Evolutionary conservation across 1,140 invertebrate genomes (phyloP).

Genomic region (Thaumetopoea pityocampa): DNA sequence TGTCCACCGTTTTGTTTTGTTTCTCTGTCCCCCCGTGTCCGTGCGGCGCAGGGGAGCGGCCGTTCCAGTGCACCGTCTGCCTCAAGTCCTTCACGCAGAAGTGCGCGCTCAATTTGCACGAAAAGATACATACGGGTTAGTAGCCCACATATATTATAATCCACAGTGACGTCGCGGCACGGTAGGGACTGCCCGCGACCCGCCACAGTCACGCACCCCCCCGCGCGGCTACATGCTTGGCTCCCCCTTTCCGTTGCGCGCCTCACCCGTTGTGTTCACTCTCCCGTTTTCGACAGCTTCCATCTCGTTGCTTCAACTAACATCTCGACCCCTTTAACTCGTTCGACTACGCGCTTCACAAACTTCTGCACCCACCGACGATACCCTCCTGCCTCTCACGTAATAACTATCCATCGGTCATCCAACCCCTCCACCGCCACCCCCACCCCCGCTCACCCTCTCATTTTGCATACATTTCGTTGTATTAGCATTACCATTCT

Average conservation of each 20-base stretch:
- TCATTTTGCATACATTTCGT: conserved; percentile 42
- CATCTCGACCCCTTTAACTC: conserved; percentile 59
- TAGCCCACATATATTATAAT: conserved; percentile 73
- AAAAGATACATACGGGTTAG: conserved; percentile 80
- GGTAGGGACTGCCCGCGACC: conserved; percentile 49
- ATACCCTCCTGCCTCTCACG: conserved; percentile 37
- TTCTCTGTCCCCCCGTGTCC: conserved; percentile 70
- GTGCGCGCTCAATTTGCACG: conserved; percentile 79
- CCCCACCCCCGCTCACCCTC: too few species aligned
- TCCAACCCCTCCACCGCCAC: conserved; percentile 24
- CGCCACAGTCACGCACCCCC: conserved; percentile 47
- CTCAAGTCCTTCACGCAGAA: conserved; percentile 83
- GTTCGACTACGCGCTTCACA: conserved; percentile 51
- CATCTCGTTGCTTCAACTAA: conserved; percentile 72
- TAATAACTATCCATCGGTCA: conserved; percentile 40
- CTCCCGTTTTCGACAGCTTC: conserved; percentile 51
- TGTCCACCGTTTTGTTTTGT: conserved; percentile 76
- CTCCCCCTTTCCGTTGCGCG: conserved; percentile 68
- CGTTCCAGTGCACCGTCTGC: conserved; percentile 81
- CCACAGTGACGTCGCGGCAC: conserved; percentile 50
- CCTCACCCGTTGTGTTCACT: conserved; percentile 65
- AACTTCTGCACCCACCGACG: conserved; percentile 60
- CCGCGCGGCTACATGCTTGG: conserved; percentile 71
- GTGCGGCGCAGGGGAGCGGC: conserved; percentile 78
- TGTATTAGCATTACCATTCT: conserved; percentile 53